A percentile compares a stretch with the other conserved stretches of the same genome.
Conservation (phyloP, 2,888 invertebrate species). For the Hydropsyche betteni region DNA sequence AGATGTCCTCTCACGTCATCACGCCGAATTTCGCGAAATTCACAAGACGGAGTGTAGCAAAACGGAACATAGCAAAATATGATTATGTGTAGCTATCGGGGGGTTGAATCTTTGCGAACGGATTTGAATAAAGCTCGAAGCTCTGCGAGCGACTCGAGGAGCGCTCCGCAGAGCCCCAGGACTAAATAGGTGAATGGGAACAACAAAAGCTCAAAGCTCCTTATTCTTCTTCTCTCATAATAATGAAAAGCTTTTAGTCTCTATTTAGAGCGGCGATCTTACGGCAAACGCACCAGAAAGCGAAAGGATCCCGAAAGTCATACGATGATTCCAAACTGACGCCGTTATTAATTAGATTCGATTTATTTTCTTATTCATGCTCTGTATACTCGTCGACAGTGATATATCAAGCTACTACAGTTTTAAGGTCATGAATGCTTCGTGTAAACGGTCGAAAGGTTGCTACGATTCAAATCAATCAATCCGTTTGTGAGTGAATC, state of each 20-base stretch:
- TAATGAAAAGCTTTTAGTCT: conserved; percentile 52
- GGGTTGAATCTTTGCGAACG: conserved; percentile 50
- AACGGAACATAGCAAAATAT: conserved; percentile 42
- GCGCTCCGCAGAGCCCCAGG: conserved; percentile 41
- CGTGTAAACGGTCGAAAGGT: no score
- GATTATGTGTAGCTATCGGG: conserved; percentile 50
- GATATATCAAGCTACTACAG: no score
- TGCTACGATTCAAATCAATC: no score
- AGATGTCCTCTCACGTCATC: conserved; percentile 25
- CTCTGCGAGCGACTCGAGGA: conserved; percentile 43
- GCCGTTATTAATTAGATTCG: no score
- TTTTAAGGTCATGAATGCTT: no score
- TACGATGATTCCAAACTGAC: no score
- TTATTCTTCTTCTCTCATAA: conserved; percentile 51
- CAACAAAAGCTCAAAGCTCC: conserved; percentile 51
- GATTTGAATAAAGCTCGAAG: conserved; percentile 50
- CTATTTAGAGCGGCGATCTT: conserved; percentile 49
- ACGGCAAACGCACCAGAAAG: conserved; percentile 39
- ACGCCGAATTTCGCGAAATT: no score
- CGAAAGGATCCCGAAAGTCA: not conserved
- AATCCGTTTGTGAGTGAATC: no score
- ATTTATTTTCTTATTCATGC: no score
- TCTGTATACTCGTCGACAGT: no score
- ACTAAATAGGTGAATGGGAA: conserved; percentile 50
- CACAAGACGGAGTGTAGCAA: no score